A percentile compares a stretch with the other conserved stretches of the same genome.
phyloP scores from a whole-genome alignment of 2,888 invertebrate species.

The Pandemis heparana region DNA sequence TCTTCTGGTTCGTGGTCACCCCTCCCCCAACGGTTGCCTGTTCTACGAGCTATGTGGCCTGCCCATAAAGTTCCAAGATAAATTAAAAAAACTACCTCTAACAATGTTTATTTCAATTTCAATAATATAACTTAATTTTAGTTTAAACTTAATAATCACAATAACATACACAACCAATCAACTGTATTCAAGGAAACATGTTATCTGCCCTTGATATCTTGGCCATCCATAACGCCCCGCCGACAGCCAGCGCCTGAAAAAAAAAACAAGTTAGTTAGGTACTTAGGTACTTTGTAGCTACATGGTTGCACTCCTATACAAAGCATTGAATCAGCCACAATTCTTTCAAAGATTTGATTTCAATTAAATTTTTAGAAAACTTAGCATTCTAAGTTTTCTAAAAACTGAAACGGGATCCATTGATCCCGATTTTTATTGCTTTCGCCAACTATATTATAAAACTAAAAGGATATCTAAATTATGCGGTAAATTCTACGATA shows the following conservation, averaged over 20 bases:
- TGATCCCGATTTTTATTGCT: too few relatives aligned
- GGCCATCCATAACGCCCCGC: conserved; percentile 76
- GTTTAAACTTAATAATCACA: conserved; percentile 27
- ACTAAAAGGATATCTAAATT: too few relatives aligned
- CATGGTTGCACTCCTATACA: too few relatives aligned
- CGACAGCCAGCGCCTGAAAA: conserved; percentile 74
- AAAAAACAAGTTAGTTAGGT: conserved; percentile 31
- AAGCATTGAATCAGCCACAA: neutral
- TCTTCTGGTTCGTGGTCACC: too few relatives aligned
- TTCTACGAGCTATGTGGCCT: too few relatives aligned
- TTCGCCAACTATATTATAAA: too few relatives aligned
- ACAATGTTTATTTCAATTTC: conserved; percentile 30
- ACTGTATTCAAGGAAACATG: conserved; percentile 58
- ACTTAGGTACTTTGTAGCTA: neutral
- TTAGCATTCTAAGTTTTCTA: too few relatives aligned
- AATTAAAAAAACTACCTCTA: conserved; percentile 20
- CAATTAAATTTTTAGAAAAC: too few relatives aligned
- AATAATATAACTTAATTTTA: conserved; percentile 35
- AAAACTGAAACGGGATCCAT: too few relatives aligned
- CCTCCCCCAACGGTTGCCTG: too few relatives aligned
- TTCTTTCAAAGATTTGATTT: neutral
- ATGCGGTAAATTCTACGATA: too few relatives aligned
- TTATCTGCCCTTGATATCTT: conserved; percentile 73
- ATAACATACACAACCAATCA: conserved; percentile 3
- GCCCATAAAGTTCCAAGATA: too few relatives aligned